Percentiles rank a stretch among this genome's conserved stretches.
These are phyloP conservation scores for Cantharis rufa DNA, from an alignment of 2,888 invertebrate genomes.

Conservation along the genomic window DNA sequence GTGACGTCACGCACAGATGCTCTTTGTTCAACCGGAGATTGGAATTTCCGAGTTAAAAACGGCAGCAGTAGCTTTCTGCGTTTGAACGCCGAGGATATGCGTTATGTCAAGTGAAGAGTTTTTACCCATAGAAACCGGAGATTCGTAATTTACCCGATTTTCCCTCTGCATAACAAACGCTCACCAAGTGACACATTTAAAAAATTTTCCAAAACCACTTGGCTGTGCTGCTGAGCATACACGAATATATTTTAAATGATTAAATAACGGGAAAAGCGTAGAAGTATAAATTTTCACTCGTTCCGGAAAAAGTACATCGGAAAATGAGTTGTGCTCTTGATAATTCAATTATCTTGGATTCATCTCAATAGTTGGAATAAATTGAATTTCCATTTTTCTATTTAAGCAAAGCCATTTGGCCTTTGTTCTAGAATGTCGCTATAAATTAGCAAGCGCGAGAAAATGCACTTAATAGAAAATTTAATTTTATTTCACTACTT, in stretches of 20 bases:
- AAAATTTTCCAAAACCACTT: neutral
- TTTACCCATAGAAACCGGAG: slow-evolving; percentile 5
- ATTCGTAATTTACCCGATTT: neutral
- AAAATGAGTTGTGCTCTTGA: neutral
- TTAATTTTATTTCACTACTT: neutral
- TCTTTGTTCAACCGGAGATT: slow-evolving; percentile 47
- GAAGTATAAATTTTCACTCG: neutral
- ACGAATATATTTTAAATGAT: neutral
- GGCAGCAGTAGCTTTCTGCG: slow-evolving; percentile 20
- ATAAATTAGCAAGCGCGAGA: neutral
- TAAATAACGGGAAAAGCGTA: neutral
- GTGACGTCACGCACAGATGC: slow-evolving; percentile 42
- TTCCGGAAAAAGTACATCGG: neutral
- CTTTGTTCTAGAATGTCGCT: neutral
- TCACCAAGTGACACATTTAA: neutral
- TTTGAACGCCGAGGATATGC: slow-evolving; percentile 28
- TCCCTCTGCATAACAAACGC: neutral
- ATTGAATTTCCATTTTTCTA: slow-evolving; percentile 2
- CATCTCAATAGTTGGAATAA: slow-evolving; percentile 1
- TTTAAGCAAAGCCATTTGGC: neutral
- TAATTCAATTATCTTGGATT: slow-evolving; percentile 1
- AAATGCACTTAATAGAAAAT: neutral
- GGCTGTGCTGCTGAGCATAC: neutral
- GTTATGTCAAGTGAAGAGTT: slow-evolving; percentile 24
- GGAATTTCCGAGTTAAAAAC: slow-evolving; percentile 40